These are phyloP conservation scores for Harpalus rufipes DNA, from an alignment of 2,888 invertebrate genomes.

Conservation along the genomic window DNA sequence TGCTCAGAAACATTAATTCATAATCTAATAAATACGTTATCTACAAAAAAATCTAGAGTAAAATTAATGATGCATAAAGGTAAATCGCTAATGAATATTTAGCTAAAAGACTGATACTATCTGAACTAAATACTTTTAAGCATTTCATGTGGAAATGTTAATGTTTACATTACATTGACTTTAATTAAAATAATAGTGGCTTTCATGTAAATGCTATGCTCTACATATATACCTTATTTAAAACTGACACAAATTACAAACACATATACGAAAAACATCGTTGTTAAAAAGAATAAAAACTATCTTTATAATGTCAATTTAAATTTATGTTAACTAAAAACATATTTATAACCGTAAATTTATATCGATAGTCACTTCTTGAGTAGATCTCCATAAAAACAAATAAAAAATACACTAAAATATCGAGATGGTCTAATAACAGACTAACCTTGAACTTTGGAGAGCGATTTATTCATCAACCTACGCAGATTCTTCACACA, in stretches of 20 bases:
- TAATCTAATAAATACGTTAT: neutral
- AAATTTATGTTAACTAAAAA: slow-evolving; percentile 29
- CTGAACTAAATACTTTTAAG: slow-evolving; percentile 8
- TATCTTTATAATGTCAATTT: slow-evolving; percentile 9
- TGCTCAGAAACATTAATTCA: neutral
- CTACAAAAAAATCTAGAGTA: neutral
- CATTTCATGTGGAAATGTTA: slow-evolving; percentile 14
- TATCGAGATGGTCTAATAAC: slow-evolving; percentile 61
- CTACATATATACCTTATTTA: neutral
- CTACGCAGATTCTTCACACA: slow-evolving; percentile 63
- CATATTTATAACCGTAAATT: slow-evolving; percentile 42
- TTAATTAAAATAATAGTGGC: slow-evolving; percentile 16
- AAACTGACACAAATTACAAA: neutral
- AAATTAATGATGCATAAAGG: neutral
- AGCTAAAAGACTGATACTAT: neutral
- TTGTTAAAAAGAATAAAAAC: neutral
- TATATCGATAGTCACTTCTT: slow-evolving; percentile 43
- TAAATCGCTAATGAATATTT: neutral
- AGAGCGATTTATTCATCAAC: slow-evolving; percentile 60
- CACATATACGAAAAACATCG: neutral
- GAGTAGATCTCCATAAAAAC: slow-evolving; percentile 27
- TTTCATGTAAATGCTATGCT: slow-evolving; percentile 33
- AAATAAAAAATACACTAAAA: slow-evolving; percentile 45
- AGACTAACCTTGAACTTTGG: slow-evolving; percentile 60
- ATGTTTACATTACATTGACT: slow-evolving; percentile 32